A percentile compares a stretch with the other conserved stretches of the same genome.
Conservation (phyloP, 2,797 vertebrate species). For the Hozukius guyotensis region DNA sequence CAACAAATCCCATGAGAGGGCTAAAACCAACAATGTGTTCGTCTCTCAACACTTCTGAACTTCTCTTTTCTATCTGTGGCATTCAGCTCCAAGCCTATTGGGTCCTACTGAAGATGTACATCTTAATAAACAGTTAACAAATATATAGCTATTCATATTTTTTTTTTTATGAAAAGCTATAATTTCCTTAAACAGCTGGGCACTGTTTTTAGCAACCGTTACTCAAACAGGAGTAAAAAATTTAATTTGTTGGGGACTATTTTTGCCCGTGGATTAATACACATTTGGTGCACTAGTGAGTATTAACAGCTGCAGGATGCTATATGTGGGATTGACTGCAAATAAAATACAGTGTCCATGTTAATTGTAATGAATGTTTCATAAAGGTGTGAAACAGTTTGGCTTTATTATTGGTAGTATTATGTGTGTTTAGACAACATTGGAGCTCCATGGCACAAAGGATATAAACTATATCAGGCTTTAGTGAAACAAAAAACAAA, state of each 20-base stretch:
- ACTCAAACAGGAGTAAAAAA: neutral
- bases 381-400: too few relatives aligned
- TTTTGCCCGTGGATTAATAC: neutral
- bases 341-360: neutral
- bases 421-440: neutral
- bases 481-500: neutral
- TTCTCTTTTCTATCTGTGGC: neutral
- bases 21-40: neutral
- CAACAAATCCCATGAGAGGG: neutral
- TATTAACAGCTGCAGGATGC: neutral
- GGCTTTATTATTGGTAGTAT: too few relatives aligned
- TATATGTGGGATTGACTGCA: neutral
- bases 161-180: too few relatives aligned
- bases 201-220: neutral
- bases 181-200: neutral
- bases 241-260: neutral
- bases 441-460: neutral
- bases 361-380: neutral
- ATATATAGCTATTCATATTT: neutral
- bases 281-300: neutral
- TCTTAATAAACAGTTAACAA: neutral
- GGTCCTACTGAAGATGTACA: neutral
- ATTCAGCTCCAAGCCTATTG: neutral
- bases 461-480: neutral
- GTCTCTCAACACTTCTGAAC: neutral